Percentiles rank a stretch among this genome's conserved stretches.
These are phyloP conservation scores for Cyprinodon brontotheroides DNA, from an alignment of 2,113 vertebrate species.

Conservation along the genomic window DNA sequence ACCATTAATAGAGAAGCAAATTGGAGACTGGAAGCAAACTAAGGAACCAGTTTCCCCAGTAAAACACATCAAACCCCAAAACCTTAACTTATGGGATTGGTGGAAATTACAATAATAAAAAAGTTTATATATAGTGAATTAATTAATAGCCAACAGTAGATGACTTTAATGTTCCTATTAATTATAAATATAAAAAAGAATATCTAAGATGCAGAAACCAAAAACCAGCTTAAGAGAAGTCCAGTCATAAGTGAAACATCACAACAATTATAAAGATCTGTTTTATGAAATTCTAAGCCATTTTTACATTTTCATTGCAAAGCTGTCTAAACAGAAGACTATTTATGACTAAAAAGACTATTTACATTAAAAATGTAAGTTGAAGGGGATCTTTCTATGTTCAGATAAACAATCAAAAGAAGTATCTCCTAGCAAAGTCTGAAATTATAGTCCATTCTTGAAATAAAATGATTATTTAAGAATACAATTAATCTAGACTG, in stretches of 20 bases:
- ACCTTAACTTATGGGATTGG: not conserved
- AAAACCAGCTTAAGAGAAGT: not conserved
- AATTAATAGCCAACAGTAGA: too few species aligned
- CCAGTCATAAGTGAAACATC: not conserved
- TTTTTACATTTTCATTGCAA: not conserved
- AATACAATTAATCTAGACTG: not conserved
- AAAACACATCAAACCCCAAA: not conserved
- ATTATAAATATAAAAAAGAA: not conserved
- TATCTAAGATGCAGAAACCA: not conserved
- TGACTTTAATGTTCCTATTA: not conserved
- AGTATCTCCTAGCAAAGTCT: too few species aligned
- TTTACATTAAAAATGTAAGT: not conserved
- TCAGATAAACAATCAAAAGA: too few species aligned
- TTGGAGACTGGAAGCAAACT: slow-evolving; percentile 15
- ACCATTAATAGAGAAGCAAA: slow-evolving; percentile 18
- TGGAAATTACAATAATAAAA: not conserved
- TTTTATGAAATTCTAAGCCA: not conserved
- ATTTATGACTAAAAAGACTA: not conserved
- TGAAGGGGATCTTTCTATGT: not conserved
- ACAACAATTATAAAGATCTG: not conserved
- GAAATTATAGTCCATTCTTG: too few species aligned
- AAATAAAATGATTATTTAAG: too few species aligned
- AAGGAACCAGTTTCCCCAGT: not conserved
- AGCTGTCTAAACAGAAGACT: not conserved
- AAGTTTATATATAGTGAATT: not conserved